Percentiles rank a stretch among this genome's conserved stretches.
Conservation (phyloP, 64 coral and sea anemone genomes). For the Stichodactyla helianthus region DNA sequence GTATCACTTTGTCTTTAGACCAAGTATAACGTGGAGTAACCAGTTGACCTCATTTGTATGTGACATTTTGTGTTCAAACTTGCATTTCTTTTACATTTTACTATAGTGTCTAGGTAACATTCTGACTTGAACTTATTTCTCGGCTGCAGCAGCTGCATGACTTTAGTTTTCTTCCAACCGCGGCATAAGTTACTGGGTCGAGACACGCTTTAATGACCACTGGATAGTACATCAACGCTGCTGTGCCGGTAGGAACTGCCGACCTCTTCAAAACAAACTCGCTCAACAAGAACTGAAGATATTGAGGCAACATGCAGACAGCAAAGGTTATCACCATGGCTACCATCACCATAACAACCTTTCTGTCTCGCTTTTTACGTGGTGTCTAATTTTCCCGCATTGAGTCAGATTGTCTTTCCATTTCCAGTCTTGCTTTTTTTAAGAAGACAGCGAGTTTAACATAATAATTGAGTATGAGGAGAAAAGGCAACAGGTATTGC, state of each 20-base stretch:
- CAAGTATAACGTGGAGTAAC: too few species aligned
- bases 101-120: background rate
- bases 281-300: background rate
- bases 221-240: background rate
- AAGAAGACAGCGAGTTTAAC: background rate
- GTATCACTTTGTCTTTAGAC: too few species aligned
- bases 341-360: constrained; percentile 22
- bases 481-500: background rate
- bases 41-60: too few species aligned
- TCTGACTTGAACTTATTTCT: background rate
- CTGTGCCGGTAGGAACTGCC: background rate
- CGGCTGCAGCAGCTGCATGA: background rate
- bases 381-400: background rate
- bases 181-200: constrained; percentile 1
- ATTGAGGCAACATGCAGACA: constrained; percentile 4
- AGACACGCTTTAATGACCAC: constrained; percentile 12
- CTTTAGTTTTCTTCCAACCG: background rate
- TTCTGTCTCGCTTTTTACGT: constrained; percentile 3
- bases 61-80: too few species aligned
- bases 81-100: too few species aligned
- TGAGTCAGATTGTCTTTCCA: background rate
- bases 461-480: background rate
- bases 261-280: background rate
- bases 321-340: constrained; percentile 10
- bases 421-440: constrained; percentile 4